Evolutionary conservation across 2,797 vertebrate genomes (phyloP).

Genomic region (Macroramphosus scolopax): DNA sequence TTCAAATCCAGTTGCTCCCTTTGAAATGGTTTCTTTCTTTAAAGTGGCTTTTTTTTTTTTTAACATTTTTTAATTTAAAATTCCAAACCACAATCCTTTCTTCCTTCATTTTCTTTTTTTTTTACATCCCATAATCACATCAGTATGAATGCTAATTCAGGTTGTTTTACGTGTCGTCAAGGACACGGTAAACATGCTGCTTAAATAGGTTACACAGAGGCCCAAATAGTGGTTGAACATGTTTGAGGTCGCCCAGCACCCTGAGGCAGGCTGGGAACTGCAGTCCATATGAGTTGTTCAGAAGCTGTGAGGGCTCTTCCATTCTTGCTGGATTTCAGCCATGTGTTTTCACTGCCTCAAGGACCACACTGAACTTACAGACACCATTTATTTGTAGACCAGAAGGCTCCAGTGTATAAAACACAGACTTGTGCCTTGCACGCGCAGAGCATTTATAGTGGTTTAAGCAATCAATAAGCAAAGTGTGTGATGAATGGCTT

Average conservation of each 20-base stretch:
- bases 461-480: slow-evolving; percentile 32
- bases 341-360: slow-evolving; percentile 33
- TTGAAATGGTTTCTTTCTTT: slow-evolving; percentile 21
- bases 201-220: slow-evolving; percentile 57
- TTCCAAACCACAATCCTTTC: slow-evolving; percentile 22
- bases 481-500: slow-evolving; percentile 17
- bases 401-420: slow-evolving; percentile 31
- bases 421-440: slow-evolving; percentile 14
- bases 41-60: slow-evolving; percentile 18
- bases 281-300: slow-evolving; percentile 52
- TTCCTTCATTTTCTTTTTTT: background rate
- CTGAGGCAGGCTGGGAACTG: slow-evolving; percentile 61
- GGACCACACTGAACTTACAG: slow-evolving; percentile 34
- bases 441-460: slow-evolving; percentile 5
- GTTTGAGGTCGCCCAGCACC: slow-evolving; percentile 58
- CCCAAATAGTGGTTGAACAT: slow-evolving; percentile 22
- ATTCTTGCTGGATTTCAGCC: slow-evolving; percentile 33
- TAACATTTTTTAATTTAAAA: slow-evolving; percentile 6
- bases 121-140: slow-evolving; percentile 16
- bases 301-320: slow-evolving; percentile 32
- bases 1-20: slow-evolving; percentile 1
- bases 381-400: slow-evolving; percentile 25
- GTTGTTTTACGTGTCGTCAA: slow-evolving; percentile 41
- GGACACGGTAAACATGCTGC: slow-evolving; percentile 46
- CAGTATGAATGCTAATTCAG: slow-evolving; percentile 4